Evolutionary conservation across 1,140 invertebrate genomes (phyloP).

Genomic region (Caerostris extrusa): DNA sequence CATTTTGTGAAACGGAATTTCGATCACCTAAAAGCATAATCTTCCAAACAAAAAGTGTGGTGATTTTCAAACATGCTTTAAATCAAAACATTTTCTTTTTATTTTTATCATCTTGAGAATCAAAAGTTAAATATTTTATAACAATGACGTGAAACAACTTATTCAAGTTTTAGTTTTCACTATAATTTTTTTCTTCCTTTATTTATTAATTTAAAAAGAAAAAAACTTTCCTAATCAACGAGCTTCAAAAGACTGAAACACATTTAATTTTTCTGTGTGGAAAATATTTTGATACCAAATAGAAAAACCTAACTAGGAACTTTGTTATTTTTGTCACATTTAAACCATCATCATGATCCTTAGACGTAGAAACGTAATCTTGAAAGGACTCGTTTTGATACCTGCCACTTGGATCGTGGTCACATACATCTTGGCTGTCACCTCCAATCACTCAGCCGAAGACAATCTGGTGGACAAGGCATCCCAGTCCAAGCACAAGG

Average conservation of each 20-base stretch:
- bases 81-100: not conserved
- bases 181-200: not conserved
- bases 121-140: not conserved
- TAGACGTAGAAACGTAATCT: conserved; percentile 78
- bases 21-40: too few species aligned
- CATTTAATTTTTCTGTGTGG: not conserved
- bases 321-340: not conserved
- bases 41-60: too few species aligned
- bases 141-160: not conserved
- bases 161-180: not conserved
- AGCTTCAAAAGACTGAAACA: not conserved
- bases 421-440: conserved; percentile 76
- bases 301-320: not conserved
- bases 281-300: not conserved
- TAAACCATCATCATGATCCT: conserved; percentile 52
- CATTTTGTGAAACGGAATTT: too few species aligned
- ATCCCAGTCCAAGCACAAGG: conserved; percentile 61
- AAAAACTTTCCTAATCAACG: not conserved
- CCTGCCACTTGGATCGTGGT: conserved; percentile 78
- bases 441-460: not conserved
- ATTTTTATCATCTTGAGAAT: not conserved
- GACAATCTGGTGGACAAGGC: conserved; percentile 42
- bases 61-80: not conserved
- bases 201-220: not conserved
- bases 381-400: conserved; percentile 78